Percentiles rank a stretch among this genome's conserved stretches.
Evolutionary conservation across 1,140 invertebrate species (phyloP).

Genomic region (Trachymyrmex septentrionalis): DNA sequence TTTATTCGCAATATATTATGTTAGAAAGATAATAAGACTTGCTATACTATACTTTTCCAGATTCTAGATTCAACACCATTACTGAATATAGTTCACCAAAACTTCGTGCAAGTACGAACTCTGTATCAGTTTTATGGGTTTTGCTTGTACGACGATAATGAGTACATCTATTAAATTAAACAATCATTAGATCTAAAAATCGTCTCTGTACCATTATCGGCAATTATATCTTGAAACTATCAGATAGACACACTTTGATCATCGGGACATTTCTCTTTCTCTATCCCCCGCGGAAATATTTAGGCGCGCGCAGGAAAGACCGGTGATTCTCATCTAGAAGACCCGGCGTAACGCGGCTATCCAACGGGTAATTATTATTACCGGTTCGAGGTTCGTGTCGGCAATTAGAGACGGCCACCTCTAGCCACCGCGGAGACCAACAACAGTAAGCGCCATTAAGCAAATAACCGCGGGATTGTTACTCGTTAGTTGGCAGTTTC

Average conservation of each 20-base stretch:
- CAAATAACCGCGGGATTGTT: constrained; percentile 77
- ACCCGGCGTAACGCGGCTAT: constrained; percentile 19
- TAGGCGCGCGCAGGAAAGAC: not conserved
- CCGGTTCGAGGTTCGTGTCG: constrained; percentile 74
- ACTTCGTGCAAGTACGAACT: not conserved
- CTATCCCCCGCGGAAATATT: not conserved
- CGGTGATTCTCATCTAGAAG: not conserved
- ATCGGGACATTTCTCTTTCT: not conserved
- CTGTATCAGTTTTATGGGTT: not conserved
- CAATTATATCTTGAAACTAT: not conserved
- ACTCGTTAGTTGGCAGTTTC: constrained; percentile 64
- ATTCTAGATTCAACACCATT: not conserved
- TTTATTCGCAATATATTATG: not conserved
- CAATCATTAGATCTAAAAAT: not conserved
- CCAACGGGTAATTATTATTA: constrained; percentile 72
- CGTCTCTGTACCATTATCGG: not conserved
- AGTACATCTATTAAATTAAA: not conserved
- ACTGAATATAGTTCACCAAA: constrained; percentile 19
- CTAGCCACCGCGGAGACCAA: constrained; percentile 66
- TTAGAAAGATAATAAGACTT: not conserved
- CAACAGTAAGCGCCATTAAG: constrained; percentile 80
- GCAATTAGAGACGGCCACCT: constrained; percentile 80
- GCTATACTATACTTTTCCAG: not conserved
- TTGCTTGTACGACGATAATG: not conserved
- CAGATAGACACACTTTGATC: not conserved